Percentiles rank a stretch among this genome's conserved stretches.
Conservation (phyloP, 2,797 vertebrate species). For the Merluccius polli region DNA sequence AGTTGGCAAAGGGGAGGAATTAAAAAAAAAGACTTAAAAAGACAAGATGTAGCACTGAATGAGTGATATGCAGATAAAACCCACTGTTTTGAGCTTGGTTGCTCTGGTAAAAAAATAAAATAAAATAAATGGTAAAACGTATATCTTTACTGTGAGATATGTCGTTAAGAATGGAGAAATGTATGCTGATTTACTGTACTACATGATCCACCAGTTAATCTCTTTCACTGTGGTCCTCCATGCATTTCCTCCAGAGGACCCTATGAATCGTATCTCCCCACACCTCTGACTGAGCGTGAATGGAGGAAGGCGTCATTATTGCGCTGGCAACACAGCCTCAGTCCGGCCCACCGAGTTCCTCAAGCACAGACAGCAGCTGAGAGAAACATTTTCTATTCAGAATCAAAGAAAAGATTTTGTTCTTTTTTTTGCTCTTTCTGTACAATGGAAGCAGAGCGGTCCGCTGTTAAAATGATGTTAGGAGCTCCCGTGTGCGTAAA, state of each 20-base stretch:
- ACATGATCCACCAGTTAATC: conserved; percentile 29
- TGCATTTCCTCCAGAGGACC: not conserved
- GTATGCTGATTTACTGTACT: conserved; percentile 33
- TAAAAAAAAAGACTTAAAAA: conserved; percentile 16
- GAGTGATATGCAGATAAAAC: conserved; percentile 20
- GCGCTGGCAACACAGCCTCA: conserved; percentile 14
- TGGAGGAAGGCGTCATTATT: conserved; percentile 13
- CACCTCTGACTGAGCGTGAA: conserved; percentile 1
- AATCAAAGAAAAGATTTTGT: conserved; percentile 40
- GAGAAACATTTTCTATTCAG: conserved; percentile 13
- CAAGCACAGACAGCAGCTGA: not conserved
- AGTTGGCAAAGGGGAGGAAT: conserved; percentile 37
- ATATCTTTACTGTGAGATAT: conserved; percentile 45
- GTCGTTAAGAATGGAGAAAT: conserved; percentile 47
- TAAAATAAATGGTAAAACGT: conserved; percentile 30
- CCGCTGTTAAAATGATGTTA: conserved; percentile 38
- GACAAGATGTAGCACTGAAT: conserved; percentile 40
- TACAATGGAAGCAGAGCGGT: conserved; percentile 36
- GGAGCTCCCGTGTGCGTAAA: conserved; percentile 26
- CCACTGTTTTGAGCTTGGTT: not conserved
- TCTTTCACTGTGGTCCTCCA: not conserved
- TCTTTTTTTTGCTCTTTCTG: conserved; percentile 21
- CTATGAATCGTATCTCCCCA: conserved; percentile 5
- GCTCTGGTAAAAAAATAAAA: conserved; percentile 42
- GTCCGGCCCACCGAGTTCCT: not conserved